Evolutionary conservation across 2,113 vertebrate genomes (phyloP).

Genomic region (Mixornis gularis): DNA sequence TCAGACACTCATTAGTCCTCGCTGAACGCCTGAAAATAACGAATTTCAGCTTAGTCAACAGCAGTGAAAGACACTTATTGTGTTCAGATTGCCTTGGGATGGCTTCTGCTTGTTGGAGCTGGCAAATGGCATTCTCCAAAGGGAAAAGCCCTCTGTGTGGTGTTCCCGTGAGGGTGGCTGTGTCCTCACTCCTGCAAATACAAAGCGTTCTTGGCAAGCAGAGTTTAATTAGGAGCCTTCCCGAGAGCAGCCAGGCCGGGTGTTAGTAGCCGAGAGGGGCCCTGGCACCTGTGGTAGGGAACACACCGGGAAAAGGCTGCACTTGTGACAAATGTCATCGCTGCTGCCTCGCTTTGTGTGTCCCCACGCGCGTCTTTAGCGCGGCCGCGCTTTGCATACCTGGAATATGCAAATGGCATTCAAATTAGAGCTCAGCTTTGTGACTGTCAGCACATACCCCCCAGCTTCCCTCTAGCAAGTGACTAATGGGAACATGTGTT

Average conservation of each 20-base stretch:
- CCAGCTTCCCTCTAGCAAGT: conserved; percentile 73
- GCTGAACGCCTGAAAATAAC: background rate
- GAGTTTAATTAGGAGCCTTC: conserved; percentile 69
- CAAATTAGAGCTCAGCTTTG: conserved; percentile 58
- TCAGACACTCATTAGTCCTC: conserved; percentile 45
- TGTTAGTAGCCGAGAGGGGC: background rate
- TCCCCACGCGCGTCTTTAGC: background rate
- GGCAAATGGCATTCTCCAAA: background rate
- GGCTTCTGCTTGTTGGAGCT: background rate
- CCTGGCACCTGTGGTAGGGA: conserved; percentile 16
- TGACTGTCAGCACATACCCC: conserved; percentile 69
- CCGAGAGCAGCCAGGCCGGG: conserved; percentile 40
- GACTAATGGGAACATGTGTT: conserved; percentile 79
- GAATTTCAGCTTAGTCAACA: conserved; percentile 27
- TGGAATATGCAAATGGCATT: conserved; percentile 76
- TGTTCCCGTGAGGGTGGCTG: background rate
- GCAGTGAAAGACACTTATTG: background rate
- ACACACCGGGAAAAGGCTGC: conserved; percentile 7
- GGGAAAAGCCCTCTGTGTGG: background rate
- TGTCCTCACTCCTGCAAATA: conserved; percentile 1
- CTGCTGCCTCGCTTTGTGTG: background rate
- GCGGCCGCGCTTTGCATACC: conserved; percentile 56
- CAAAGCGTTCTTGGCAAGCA: conserved; percentile 55
- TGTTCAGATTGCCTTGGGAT: background rate
- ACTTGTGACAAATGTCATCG: conserved; percentile 25